phyloP scores from a whole-genome alignment of 2,113 vertebrate genomes.

The Oreotrochilus melanogaster region DNA sequence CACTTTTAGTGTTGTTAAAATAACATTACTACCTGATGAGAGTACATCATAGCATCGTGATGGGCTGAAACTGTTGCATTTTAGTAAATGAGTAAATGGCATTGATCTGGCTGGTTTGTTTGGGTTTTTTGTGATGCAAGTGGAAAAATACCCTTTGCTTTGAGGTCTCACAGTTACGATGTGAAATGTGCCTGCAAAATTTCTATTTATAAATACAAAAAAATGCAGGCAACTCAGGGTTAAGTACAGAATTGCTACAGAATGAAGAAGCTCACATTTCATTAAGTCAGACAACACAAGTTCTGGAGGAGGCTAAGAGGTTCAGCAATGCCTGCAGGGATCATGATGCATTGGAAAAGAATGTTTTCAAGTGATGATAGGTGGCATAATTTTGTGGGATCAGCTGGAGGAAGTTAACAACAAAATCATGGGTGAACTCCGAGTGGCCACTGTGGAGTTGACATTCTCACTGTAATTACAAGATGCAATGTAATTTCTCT shows the following conservation, averaged over 20 bases:
- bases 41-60: background rate
- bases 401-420: background rate
- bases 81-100: conserved; percentile 7
- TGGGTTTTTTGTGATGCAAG: background rate
- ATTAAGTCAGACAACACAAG: background rate
- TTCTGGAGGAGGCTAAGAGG: conserved; percentile 3
- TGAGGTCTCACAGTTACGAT: background rate
- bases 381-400: background rate
- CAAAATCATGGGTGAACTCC: background rate
- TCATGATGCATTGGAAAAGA: background rate
- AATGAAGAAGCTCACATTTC: background rate
- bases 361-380: background rate
- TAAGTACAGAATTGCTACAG: background rate
- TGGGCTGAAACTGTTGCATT: background rate
- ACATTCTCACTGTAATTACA: background rate
- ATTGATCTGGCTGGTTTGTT: background rate
- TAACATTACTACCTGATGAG: conserved; percentile 1
- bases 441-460: background rate
- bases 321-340: background rate
- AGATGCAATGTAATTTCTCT: background rate
- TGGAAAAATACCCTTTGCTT: background rate
- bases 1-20: background rate
- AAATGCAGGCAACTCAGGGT: background rate
- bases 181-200: background rate
- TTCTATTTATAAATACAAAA: background rate